Base-by-base conservation (phyloP, 2,797 vertebrate genomes). In the Odontamblyopus lacepedii region DNA sequence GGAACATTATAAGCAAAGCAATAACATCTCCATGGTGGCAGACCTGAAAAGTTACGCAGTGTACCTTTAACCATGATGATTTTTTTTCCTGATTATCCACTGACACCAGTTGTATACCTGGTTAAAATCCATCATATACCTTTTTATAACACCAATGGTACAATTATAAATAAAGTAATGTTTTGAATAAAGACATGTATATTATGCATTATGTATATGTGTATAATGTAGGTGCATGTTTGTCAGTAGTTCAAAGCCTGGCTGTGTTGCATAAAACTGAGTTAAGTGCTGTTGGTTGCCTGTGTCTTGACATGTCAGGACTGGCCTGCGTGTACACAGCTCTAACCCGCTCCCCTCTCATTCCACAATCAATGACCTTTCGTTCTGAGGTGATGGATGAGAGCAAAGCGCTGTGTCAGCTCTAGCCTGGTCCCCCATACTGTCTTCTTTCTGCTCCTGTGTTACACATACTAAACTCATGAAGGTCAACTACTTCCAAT, bases 281-380 rank as follows among this genome's bases (percentile, higher is more conserved):
- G 80, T 48, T 72, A 76, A 68, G 73, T 64, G 78, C 72, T 76
- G 79, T 77, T 86, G 79, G 70, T 79, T 80, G 83, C 83, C 12
- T 67, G 76, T 74, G 74, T 64, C 66, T 87, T 75, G 79, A 79
- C 82, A 76, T 88, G 89, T 87, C 73, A 76, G 27, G 56, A 73
- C 70, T 77, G 73, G 82, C 80, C 73, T 85, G 87, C 83, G 78
- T 87, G 83, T 70, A 66, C 68, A 74, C 80, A 78, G 60, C 79
- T 82, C 72, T 70, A 51, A 78, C 71, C 78, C 30, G 32, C 77
- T 60, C 78, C 60, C 71, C 81, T 83, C 84, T 78, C 82, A 30
- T 70, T 80, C 76, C 82, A 81, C 85, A 88, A 91, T 91, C 90
- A 86, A 87, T 92, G 87, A 93, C 89, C 93, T 93, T 90, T 92